phyloP scores from a whole-genome alignment of 1,140 invertebrate genomes.

The Ylistrum balloti region DNA sequence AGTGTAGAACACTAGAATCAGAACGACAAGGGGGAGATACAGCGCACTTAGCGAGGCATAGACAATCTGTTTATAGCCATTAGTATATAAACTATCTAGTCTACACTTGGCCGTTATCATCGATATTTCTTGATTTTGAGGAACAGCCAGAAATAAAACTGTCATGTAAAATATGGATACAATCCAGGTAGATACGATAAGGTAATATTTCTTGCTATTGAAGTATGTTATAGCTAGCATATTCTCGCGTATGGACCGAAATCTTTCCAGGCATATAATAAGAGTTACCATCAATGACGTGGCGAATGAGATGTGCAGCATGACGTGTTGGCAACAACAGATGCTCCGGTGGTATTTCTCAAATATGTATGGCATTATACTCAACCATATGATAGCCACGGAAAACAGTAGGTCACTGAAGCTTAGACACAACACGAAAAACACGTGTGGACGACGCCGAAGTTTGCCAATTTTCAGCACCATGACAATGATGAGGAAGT shows the following conservation, averaged over 20 bases:
- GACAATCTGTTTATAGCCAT: background rate
- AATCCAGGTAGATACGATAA: background rate
- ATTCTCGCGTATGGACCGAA: background rate
- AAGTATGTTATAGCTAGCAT: background rate
- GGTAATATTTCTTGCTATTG: background rate
- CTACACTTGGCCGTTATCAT: background rate
- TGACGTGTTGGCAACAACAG: background rate
- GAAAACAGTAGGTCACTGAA: constrained; percentile 13
- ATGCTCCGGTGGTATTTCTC: background rate
- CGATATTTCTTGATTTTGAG: background rate
- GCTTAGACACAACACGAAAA: background rate
- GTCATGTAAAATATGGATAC: background rate
- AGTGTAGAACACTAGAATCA: background rate
- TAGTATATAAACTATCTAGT: background rate
- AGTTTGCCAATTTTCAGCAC: background rate
- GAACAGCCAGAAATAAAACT: background rate
- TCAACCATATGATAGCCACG: background rate
- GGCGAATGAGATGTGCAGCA: background rate
- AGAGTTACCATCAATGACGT: background rate
- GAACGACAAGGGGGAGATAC: background rate
- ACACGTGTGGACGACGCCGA: background rate
- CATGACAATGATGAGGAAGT: too few relatives aligned
- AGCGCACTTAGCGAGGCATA: background rate
- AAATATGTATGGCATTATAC: background rate
- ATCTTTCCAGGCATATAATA: background rate